These are phyloP conservation scores for Parasteatoda tepidariorum DNA, from an alignment of 1,140 invertebrate genomes.

Conservation along the genomic window DNA sequence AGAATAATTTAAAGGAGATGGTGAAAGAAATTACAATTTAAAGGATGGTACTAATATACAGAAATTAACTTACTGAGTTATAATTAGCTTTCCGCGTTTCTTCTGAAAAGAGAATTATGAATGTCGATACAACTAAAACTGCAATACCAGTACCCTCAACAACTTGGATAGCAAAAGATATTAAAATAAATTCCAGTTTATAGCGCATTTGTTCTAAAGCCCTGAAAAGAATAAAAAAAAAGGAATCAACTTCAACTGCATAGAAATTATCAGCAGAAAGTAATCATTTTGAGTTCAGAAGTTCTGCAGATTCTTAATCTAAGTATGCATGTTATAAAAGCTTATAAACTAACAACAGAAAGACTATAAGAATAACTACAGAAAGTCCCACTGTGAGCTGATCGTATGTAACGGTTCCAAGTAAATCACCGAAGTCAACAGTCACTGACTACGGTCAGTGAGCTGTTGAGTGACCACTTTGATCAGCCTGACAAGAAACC, in stretches of 20 bases:
- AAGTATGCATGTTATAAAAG: not conserved
- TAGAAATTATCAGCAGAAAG: not conserved
- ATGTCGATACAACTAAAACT: slow-evolving; percentile 8
- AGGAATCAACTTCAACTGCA: not conserved
- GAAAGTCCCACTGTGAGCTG: too few species aligned
- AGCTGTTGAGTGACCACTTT: too few species aligned
- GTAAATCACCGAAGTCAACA: too few species aligned
- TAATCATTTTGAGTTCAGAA: not conserved
- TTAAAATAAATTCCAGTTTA: not conserved
- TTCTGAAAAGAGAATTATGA: slow-evolving; percentile 5
- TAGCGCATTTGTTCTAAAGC: not conserved
- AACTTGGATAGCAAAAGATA: slow-evolving; percentile 29
- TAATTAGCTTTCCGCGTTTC: not conserved
- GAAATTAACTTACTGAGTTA: slow-evolving; percentile 16
- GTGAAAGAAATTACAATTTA: not conserved
- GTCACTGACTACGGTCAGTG: too few species aligned
- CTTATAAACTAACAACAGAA: not conserved
- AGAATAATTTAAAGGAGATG: not conserved
- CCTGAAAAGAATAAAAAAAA: not conserved
- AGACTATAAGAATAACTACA: not conserved
- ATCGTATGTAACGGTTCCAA: too few species aligned
- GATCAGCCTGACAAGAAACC: too few species aligned
- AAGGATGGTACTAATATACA: not conserved
- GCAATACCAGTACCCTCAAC: slow-evolving; percentile 15
- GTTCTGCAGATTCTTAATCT: not conserved